Evolutionary conservation across 1,140 invertebrate species (phyloP).

Genomic region (Maniola jurtina): DNA sequence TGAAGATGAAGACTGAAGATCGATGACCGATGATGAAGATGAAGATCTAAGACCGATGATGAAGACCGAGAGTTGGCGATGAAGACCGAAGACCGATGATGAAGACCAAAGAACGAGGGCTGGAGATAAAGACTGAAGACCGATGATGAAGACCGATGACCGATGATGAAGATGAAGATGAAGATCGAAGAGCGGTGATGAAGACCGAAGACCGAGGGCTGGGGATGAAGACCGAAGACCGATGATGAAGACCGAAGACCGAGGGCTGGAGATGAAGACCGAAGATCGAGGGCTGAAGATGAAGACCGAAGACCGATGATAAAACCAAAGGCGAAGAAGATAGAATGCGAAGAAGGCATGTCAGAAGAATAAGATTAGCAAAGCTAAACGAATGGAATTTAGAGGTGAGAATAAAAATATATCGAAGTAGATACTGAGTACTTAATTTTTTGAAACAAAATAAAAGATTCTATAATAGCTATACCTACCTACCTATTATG

Average conservation of each 20-base stretch:
- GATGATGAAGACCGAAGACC: conserved; percentile 27
- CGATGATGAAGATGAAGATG: conserved; percentile 10
- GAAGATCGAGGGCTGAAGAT: conserved; percentile 23
- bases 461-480: too few relatives aligned
- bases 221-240: conserved; percentile 24
- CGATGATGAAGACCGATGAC: conserved; percentile 25
- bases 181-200: conserved; percentile 26
- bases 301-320: conserved; percentile 26
- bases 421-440: too few relatives aligned
- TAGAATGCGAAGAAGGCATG: too few relatives aligned
- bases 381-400: conserved; percentile 1
- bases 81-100: conserved; percentile 1
- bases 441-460: too few relatives aligned
- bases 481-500: too few relatives aligned
- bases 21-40: conserved; percentile 17
- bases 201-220: conserved; percentile 10
- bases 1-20: not conserved
- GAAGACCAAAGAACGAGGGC: conserved; percentile 25
- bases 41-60: conserved; percentile 20
- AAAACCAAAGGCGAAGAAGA: conserved; percentile 20
- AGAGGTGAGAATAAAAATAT: too few relatives aligned
- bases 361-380: not conserved
- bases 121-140: conserved; percentile 1
- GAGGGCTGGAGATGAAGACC: conserved; percentile 24
- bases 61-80: conserved; percentile 1